phyloP scores from a whole-genome alignment of 2,797 vertebrate species.

The Luscinia luscinia region DNA sequence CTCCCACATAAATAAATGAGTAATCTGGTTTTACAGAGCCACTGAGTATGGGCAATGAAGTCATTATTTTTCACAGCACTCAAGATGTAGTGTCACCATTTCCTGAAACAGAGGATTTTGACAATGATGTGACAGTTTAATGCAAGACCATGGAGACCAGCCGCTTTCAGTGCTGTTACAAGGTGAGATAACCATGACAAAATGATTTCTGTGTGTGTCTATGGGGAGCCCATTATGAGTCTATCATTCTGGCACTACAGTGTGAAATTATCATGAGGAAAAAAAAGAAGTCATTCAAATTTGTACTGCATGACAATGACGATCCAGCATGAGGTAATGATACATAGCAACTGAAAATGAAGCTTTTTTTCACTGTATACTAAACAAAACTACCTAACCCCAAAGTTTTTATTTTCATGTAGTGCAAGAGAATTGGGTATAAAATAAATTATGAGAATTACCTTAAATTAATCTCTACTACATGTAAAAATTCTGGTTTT shows the following conservation, averaged over 20 bases:
- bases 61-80: conserved; percentile 21
- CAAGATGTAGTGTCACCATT: background rate
- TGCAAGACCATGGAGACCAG: conserved; percentile 51
- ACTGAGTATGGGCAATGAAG: background rate
- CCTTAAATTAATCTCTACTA: background rate
- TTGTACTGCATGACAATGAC: background rate
- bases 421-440: background rate
- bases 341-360: background rate
- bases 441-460: background rate
- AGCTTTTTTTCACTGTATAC: background rate
- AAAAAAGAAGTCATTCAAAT: conserved; percentile 9
- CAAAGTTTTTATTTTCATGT: background rate
- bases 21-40: background rate
- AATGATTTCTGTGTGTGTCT: conserved; percentile 60
- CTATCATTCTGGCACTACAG: conserved; percentile 45
- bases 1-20: background rate
- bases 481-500: background rate
- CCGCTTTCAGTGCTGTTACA: conserved; percentile 24
- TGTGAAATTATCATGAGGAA: conserved; percentile 32
- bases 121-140: conserved; percentile 54
- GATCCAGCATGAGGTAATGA: background rate
- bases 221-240: conserved; percentile 48
- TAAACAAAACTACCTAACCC: background rate
- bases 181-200: conserved; percentile 67
- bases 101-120: conserved; percentile 33